Percentiles rank a stretch among this genome's conserved stretches.
These are phyloP conservation scores for Syngnathus acus DNA, from an alignment of 2,797 vertebrate genomes.

Conservation along the genomic window DNA sequence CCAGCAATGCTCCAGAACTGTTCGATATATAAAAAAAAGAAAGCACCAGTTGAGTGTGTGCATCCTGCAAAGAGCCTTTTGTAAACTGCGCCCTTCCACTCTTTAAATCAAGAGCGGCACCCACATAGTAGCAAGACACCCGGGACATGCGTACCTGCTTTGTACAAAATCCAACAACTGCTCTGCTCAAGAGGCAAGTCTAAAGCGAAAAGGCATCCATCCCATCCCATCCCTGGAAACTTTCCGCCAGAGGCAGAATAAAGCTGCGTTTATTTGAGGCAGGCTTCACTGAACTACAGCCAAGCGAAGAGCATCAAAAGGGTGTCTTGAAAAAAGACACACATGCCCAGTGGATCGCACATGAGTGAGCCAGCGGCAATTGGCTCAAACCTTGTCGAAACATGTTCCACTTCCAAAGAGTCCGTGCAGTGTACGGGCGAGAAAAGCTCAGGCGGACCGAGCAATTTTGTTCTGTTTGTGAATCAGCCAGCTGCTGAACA, in stretches of 20 bases:
- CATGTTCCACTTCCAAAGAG: background rate
- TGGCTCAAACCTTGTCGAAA: background rate
- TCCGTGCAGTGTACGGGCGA: background rate
- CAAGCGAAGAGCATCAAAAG: conserved; percentile 3
- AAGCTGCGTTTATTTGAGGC: conserved; percentile 2
- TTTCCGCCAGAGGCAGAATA: conserved; percentile 1
- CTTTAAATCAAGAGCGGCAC: background rate
- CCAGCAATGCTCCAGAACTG: background rate
- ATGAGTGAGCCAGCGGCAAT: conserved; percentile 3
- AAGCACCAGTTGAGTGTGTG: background rate
- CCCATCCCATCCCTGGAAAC: conserved; percentile 6
- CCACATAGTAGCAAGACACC: background rate
- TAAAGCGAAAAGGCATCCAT: background rate
- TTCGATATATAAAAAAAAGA: too few relatives aligned
- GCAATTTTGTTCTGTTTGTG: background rate
- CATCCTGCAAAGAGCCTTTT: background rate
- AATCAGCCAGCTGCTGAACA: background rate
- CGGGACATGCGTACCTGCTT: background rate
- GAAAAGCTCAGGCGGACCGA: background rate
- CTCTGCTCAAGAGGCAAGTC: conserved; percentile 1
- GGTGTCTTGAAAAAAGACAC: conserved; percentile 3
- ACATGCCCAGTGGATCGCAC: conserved; percentile 4
- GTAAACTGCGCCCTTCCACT: background rate
- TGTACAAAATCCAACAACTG: background rate
- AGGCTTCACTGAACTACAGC: conserved; percentile 3